Conservation (phyloP, 1,140 invertebrate species). For the Lepidotrigona ventralis region DNA sequence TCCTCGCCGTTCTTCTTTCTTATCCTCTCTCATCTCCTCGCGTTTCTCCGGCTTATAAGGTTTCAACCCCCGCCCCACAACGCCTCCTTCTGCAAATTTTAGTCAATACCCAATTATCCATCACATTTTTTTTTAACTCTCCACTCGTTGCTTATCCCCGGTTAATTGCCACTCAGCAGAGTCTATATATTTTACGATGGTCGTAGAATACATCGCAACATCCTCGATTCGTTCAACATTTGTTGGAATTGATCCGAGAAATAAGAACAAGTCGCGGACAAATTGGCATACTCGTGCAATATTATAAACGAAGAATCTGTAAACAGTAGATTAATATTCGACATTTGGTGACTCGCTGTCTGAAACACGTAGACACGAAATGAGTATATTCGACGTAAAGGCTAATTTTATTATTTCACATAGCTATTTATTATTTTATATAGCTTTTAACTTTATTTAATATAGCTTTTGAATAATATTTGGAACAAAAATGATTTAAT, state of each 20-base stretch:
- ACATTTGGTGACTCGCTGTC: too few species aligned
- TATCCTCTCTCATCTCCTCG: neutral
- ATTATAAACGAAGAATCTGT: too few species aligned
- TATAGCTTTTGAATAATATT: too few species aligned
- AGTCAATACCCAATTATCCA: neutral
- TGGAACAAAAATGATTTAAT: too few species aligned
- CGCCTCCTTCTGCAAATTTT: neutral
- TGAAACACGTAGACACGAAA: too few species aligned
- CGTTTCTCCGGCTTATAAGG: neutral
- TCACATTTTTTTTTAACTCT: neutral
- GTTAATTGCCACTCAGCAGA: neutral
- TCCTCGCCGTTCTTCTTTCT: neutral
- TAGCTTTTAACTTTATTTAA: too few species aligned
- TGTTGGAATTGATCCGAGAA: neutral
- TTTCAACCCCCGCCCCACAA: neutral
- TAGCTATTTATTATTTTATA: too few species aligned
- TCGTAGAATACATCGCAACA: neutral
- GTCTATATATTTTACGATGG: neutral
- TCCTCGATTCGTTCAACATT: neutral
- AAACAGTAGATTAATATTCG: too few species aligned
- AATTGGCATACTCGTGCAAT: too few species aligned
- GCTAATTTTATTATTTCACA: too few species aligned
- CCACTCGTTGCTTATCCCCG: neutral
- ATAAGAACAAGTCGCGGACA: neutral
- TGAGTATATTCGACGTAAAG: too few species aligned